A percentile compares a stretch with the other conserved stretches of the same genome.
These are phyloP conservation scores for Hyperopisus bebe DNA, from an alignment of 2,113 vertebrate species.

Conservation along the genomic window DNA sequence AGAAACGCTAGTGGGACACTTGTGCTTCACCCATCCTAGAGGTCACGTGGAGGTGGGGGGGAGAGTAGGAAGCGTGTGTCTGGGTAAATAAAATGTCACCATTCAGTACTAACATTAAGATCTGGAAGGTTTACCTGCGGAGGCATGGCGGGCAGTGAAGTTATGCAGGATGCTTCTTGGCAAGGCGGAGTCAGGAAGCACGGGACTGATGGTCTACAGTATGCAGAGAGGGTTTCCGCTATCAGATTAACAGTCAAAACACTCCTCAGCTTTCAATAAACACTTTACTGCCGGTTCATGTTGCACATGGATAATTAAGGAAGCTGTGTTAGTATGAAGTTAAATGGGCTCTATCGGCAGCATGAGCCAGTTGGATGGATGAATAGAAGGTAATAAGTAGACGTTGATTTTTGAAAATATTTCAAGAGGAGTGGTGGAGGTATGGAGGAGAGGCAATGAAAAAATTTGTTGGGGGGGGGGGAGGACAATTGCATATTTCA, in stretches of 20 bases:
- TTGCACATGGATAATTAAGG: neutral
- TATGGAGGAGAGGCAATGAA: neutral
- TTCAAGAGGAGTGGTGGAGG: neutral
- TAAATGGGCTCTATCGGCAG: neutral
- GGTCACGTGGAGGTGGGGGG: neutral
- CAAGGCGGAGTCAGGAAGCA: slow-evolving; percentile 39
- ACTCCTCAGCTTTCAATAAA: neutral
- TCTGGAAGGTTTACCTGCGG: slow-evolving; percentile 34
- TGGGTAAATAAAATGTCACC: neutral
- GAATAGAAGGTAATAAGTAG: neutral
- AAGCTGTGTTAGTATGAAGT: neutral
- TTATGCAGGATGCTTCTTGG: slow-evolving; percentile 39
- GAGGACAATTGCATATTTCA: neutral
- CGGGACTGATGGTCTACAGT: slow-evolving; percentile 33
- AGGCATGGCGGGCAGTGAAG: slow-evolving; percentile 39
- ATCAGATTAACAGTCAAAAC: neutral
- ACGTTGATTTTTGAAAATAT: neutral
- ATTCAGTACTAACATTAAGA: neutral
- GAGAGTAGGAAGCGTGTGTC: neutral
- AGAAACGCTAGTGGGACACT: neutral
- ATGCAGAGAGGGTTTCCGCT: neutral
- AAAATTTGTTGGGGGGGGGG: neutral
- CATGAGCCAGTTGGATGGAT: neutral
- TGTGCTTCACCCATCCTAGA: neutral
- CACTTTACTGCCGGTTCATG: neutral